phyloP scores from a whole-genome alignment of 2,113 vertebrate genomes.

The Hipposideros armiger region DNA sequence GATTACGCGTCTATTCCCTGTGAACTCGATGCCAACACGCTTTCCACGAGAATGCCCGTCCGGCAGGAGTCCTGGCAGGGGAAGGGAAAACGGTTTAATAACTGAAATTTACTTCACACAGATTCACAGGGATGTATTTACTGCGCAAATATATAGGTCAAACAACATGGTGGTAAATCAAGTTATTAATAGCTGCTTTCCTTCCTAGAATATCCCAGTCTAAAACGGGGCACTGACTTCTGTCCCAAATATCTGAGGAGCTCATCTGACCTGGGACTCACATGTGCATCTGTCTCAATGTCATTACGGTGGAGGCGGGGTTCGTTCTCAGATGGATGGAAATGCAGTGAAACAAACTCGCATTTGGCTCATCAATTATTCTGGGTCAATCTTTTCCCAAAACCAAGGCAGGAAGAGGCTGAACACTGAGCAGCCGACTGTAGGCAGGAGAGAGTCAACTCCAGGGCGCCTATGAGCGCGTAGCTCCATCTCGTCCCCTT shows the following conservation, averaged over 20 bases:
- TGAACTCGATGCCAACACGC: background rate
- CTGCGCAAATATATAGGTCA: background rate
- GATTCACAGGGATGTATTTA: background rate
- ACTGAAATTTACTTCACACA: background rate
- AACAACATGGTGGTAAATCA: conserved; percentile 37
- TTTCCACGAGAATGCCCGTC: background rate
- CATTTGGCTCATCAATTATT: background rate
- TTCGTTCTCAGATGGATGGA: background rate
- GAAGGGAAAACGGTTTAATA: fast-evolving
- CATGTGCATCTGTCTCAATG: background rate
- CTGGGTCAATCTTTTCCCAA: background rate
- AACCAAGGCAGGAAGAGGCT: background rate
- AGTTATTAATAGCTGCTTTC: conserved; percentile 49
- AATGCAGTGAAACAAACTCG: background rate
- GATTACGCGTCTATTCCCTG: background rate
- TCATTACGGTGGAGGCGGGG: background rate
- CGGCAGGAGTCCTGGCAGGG: background rate
- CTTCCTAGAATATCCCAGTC: conserved; percentile 43
- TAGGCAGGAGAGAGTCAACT: background rate
- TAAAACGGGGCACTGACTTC: conserved; percentile 32
- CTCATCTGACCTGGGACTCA: background rate
- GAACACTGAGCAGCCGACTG: fast-evolving
- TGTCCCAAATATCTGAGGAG: conserved; percentile 20
- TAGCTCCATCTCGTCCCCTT: fast-evolving
- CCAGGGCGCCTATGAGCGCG: no score